Evolutionary conservation across 2,113 vertebrate genomes (phyloP).

Genomic region (Acrocephalus kingi): DNA sequence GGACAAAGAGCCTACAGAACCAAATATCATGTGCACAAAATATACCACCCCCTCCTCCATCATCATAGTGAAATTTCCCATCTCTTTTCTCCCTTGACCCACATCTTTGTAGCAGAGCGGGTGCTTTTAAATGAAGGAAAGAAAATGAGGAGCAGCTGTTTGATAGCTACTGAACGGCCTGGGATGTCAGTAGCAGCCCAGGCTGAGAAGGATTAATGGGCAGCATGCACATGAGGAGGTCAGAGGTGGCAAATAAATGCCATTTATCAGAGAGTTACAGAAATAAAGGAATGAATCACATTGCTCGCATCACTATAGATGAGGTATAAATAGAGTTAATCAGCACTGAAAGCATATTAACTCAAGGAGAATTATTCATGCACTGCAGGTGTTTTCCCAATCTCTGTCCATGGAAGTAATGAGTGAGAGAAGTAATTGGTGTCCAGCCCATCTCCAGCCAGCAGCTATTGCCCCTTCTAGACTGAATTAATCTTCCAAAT

Average conservation of each 20-base stretch:
- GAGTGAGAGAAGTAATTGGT: conserved; percentile 57
- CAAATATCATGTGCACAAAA: background rate
- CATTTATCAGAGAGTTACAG: conserved; percentile 33
- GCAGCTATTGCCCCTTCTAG: conserved; percentile 61
- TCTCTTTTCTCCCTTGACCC: background rate
- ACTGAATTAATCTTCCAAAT: conserved; percentile 64
- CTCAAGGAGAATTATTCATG: conserved; percentile 63
- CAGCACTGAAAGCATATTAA: conserved; percentile 50
- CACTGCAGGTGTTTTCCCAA: conserved; percentile 53
- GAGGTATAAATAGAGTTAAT: conserved; percentile 65
- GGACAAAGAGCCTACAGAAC: background rate
- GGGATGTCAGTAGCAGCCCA: background rate
- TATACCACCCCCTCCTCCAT: background rate
- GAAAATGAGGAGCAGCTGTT: conserved; percentile 31
- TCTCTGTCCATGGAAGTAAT: conserved; percentile 43
- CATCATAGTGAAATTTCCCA: background rate
- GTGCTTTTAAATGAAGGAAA: background rate
- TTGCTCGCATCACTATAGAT: conserved; percentile 17
- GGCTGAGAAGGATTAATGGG: conserved; percentile 23
- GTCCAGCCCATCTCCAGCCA: conserved; percentile 58
- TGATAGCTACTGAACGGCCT: background rate
- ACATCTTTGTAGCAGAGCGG: background rate
- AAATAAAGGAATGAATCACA: conserved; percentile 60
- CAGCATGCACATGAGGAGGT: background rate
- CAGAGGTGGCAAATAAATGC: conserved; percentile 53